Conservation (phyloP, 2,888 invertebrate species). For the Mactromeris polynyma region DNA sequence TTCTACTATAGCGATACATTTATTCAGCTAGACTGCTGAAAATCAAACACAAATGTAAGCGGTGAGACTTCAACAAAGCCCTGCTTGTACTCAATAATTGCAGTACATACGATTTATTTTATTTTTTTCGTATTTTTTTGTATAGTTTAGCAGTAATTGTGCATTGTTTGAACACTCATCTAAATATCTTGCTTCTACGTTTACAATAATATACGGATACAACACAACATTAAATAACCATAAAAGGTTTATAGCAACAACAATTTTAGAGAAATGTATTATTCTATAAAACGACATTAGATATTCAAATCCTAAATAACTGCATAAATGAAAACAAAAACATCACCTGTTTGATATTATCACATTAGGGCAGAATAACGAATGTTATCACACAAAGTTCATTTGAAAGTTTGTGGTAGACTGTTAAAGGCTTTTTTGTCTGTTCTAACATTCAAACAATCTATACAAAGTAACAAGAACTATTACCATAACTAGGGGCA, state of each 20-base stretch:
- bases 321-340: constrained; percentile 15
- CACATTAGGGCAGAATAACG: constrained; percentile 9
- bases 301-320: neutral
- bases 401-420: constrained; percentile 19
- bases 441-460: neutral
- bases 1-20: constrained; percentile 4
- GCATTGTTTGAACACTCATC: constrained; percentile 11
- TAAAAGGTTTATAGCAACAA: constrained; percentile 8
- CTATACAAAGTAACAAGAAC: neutral
- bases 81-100: neutral
- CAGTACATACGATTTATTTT: neutral
- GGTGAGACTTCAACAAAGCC: constrained; percentile 13
- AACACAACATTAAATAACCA: constrained; percentile 14
- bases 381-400: neutral
- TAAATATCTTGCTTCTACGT: constrained; percentile 9
- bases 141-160: constrained; percentile 6
- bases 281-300: constrained; percentile 9
- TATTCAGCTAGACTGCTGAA: neutral
- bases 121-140: neutral
- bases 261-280: constrained; percentile 14
- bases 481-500: neutral
- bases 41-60: neutral
- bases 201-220: constrained; percentile 7
- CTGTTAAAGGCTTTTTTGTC: neutral
- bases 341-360: constrained; percentile 13